Conservation (phyloP, 1,140 invertebrate genomes). For the Mactra quadrangularis region DNA sequence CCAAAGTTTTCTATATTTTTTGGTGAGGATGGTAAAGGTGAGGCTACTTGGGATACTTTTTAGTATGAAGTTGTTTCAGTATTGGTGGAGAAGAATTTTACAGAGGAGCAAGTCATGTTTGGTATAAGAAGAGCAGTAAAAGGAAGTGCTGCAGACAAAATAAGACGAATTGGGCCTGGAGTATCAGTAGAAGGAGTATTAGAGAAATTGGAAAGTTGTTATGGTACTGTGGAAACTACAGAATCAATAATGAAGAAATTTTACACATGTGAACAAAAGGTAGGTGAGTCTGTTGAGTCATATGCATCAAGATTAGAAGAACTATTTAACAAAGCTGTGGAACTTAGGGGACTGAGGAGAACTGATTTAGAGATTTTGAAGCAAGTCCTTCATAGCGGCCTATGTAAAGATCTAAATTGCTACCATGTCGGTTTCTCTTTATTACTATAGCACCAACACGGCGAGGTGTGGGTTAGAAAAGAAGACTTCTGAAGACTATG, state of each 20-base stretch:
- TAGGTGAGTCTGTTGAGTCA: not conserved
- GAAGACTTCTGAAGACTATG: no score
- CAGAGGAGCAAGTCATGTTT: constrained; percentile 19
- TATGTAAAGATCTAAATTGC: no score
- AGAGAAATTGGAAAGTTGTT: constrained; percentile 12
- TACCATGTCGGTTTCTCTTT: no score
- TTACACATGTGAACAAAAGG: not conserved
- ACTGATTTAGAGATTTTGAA: constrained; percentile 6
- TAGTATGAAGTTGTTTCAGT: constrained; percentile 35
- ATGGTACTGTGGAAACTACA: not conserved
- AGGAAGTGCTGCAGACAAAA: not conserved
- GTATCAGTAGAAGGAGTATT: not conserved
- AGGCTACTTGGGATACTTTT: constrained; percentile 16
- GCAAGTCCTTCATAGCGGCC: not conserved
- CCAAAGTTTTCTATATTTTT: constrained; percentile 38
- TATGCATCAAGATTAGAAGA: constrained; percentile 33
- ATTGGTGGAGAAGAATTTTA: not conserved
- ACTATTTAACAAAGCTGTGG: constrained; percentile 14
- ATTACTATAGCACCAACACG: no score
- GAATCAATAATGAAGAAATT: constrained; percentile 24
- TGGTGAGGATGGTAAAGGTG: constrained; percentile 43
- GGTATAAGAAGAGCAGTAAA: constrained; percentile 21
- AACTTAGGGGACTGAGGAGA: not conserved
- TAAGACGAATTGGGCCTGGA: not conserved
- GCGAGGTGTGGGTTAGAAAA: no score